Conservation (phyloP, 1,140 invertebrate genomes). For the Pectinophora gossypiella region DNA sequence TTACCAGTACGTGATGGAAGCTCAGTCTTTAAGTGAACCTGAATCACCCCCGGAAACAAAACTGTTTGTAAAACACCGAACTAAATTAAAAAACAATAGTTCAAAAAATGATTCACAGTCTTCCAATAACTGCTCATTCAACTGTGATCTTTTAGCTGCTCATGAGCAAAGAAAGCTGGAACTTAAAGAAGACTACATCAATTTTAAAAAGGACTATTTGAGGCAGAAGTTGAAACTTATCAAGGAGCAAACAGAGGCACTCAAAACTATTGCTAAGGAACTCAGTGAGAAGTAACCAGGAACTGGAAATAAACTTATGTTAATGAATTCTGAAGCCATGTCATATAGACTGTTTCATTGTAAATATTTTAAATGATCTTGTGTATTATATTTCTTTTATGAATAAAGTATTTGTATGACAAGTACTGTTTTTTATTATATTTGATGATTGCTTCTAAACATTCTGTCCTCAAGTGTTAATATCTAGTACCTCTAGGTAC, state of each 20-base stretch:
- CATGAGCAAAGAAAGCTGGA: slow-evolving; percentile 53
- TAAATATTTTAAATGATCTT: no score
- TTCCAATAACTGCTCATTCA: no score
- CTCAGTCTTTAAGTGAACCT: slow-evolving; percentile 42
- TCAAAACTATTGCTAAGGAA: slow-evolving; percentile 59
- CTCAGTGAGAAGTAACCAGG: slow-evolving; percentile 28
- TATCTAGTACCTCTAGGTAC: no score
- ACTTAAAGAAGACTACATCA: slow-evolving; percentile 60
- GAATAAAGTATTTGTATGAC: no score
- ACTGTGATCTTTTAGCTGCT: slow-evolving; percentile 48
- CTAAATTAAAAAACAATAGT: slow-evolving; percentile 27
- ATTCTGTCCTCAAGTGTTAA: no score
- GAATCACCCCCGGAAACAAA: slow-evolving; percentile 44
- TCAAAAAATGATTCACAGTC: slow-evolving; percentile 31
- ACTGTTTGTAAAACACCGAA: slow-evolving; percentile 36
- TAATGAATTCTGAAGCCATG: no score
- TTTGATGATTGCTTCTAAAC: no score
- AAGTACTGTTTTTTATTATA: no score
- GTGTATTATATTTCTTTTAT: no score
- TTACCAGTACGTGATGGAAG: slow-evolving; percentile 31
- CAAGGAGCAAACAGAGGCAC: slow-evolving; percentile 59
- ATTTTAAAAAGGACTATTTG: slow-evolving; percentile 64
- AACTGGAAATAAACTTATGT: background rate
- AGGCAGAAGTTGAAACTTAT: slow-evolving; percentile 54
- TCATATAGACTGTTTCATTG: no score